Evolutionary conservation across 2,113 vertebrate species (phyloP).

Genomic region (Apodemus speciosus): DNA sequence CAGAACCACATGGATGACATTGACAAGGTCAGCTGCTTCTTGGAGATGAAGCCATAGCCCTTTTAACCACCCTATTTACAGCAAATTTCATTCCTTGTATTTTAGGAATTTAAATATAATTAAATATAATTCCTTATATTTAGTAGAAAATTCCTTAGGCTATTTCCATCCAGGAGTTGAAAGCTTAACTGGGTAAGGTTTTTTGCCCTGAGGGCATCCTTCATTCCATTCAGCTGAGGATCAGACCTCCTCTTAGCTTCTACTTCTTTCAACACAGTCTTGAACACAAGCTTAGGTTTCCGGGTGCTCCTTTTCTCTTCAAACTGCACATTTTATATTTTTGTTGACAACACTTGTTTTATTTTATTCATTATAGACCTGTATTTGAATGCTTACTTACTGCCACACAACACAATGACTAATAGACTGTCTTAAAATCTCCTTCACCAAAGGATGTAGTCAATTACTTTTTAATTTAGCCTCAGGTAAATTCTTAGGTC

Average conservation of each 20-base stretch:
- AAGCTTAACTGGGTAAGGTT: neutral
- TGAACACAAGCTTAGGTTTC: neutral
- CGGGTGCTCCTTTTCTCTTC: neutral
- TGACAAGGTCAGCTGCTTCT: neutral
- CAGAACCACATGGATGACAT: neutral
- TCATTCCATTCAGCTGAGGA: neutral
- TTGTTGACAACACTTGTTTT: neutral
- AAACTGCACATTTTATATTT: neutral
- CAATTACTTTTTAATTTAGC: neutral
- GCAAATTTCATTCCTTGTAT: neutral
- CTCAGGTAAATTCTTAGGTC: neutral
- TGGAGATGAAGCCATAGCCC: neutral
- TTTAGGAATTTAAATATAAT: neutral
- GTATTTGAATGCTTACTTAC: neutral
- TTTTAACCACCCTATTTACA: neutral
- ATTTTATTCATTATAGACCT: neutral
- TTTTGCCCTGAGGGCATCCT: neutral
- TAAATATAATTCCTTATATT: neutral
- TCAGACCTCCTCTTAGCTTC: neutral
- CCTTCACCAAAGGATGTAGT: neutral
- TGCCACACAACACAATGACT: neutral
- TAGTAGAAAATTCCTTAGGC: neutral
- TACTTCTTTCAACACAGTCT: neutral
- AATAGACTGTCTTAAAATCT: neutral
- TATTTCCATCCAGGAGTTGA: neutral